phyloP scores from a whole-genome alignment of 2,888 invertebrate species.

The Atethmia centrago region DNA sequence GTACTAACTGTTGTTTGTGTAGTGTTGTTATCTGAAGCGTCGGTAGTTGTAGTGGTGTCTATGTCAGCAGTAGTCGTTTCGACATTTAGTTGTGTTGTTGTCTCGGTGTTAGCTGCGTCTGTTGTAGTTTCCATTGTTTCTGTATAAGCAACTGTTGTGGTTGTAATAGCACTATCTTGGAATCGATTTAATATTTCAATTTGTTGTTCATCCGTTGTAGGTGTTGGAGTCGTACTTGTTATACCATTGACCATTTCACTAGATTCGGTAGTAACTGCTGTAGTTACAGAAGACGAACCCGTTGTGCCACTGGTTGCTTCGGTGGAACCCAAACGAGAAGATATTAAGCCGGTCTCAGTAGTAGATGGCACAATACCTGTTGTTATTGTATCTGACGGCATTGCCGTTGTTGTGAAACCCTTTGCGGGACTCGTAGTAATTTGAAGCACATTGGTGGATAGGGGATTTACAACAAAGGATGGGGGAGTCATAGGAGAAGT shows the following conservation, averaged over 20 bases:
- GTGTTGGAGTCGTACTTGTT: slow-evolving; percentile 58
- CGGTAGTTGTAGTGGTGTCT: slow-evolving; percentile 67
- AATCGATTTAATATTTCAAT: slow-evolving; percentile 56
- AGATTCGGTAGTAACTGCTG: slow-evolving; percentile 44
- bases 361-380: slow-evolving; percentile 47
- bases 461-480: slow-evolving; percentile 63
- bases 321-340: slow-evolving; percentile 52
- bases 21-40: slow-evolving; percentile 67
- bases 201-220: slow-evolving; percentile 64
- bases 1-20: slow-evolving; percentile 74
- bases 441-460: slow-evolving; percentile 63
- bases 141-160: slow-evolving; percentile 43
- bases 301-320: slow-evolving; percentile 53
- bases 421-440: slow-evolving; percentile 63
- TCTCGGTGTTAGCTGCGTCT: slow-evolving; percentile 68
- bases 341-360: slow-evolving; percentile 47
- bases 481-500: slow-evolving; percentile 68
- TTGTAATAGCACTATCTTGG: slow-evolving; percentile 51
- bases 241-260: slow-evolving; percentile 56
- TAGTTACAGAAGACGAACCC: slow-evolving; percentile 53
- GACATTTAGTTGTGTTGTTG: slow-evolving; percentile 69
- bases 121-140: slow-evolving; percentile 68
- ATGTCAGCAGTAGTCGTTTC: slow-evolving; percentile 69
- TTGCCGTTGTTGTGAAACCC: slow-evolving; percentile 59
- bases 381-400: slow-evolving; percentile 44